Evolutionary conservation across 2,888 invertebrate species (phyloP).

Genomic region (Xestia c-nigrum): DNA sequence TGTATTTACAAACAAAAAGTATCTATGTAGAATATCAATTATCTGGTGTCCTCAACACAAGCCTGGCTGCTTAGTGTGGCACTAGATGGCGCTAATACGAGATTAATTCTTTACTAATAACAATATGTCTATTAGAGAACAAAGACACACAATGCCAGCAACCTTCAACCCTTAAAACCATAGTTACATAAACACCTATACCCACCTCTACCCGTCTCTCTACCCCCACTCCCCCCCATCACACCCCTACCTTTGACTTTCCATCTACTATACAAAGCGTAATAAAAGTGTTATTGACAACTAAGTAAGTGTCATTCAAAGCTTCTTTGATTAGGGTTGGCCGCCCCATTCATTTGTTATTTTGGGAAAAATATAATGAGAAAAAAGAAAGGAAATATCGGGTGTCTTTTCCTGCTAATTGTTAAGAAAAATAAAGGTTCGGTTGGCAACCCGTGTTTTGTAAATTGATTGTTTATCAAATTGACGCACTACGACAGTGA

Average conservation of each 20-base stretch:
- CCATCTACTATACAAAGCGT: constrained; percentile 47
- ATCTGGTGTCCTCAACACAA: too few relatives aligned
- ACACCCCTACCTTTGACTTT: constrained; percentile 42
- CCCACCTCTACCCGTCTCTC: neutral
- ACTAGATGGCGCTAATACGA: too few relatives aligned
- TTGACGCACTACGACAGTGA: too few relatives aligned
- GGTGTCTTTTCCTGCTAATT: neutral
- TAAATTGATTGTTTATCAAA: neutral
- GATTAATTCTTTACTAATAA: too few relatives aligned
- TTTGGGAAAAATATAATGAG: constrained; percentile 17
- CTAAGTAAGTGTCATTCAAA: constrained; percentile 54
- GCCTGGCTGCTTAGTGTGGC: too few relatives aligned
- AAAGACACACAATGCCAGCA: neutral
- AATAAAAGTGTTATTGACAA: constrained; percentile 59
- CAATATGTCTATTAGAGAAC: too few relatives aligned
- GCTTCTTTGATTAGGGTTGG: constrained; percentile 54
- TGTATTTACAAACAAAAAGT: too few relatives aligned
- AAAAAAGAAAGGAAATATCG: neutral
- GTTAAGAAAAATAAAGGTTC: neutral
- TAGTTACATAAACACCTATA: constrained; percentile 2
- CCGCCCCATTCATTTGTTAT: constrained; percentile 19
- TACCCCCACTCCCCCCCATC: constrained; percentile 5
- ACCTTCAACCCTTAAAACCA: constrained; percentile 3
- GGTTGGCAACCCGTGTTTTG: neutral
- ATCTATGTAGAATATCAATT: too few relatives aligned